phyloP scores from a whole-genome alignment of 1,140 invertebrate species.

The Yoshiicerus persimilis region DNA sequence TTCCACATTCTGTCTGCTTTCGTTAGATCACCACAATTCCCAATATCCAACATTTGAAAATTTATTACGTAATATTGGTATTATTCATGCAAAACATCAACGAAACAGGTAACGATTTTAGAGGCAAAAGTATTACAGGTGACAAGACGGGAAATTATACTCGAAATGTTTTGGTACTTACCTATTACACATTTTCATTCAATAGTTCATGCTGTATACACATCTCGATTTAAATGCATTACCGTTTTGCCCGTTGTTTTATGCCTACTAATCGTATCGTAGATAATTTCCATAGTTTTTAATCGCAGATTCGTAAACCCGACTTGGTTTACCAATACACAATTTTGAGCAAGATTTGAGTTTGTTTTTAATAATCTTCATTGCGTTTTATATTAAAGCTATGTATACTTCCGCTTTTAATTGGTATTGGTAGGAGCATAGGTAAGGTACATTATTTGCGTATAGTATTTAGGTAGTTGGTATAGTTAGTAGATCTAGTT shows the following conservation, averaged over 20 bases:
- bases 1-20: background rate
- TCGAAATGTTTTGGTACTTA: no score
- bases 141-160: no score
- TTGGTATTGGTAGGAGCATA: background rate
- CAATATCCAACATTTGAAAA: background rate
- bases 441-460: background rate
- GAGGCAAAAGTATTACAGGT: no score
- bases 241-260: background rate
- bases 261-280: background rate
- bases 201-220: background rate
- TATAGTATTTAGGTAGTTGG: no score
- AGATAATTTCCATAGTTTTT: background rate
- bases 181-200: no score
- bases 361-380: background rate
- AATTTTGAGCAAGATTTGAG: slow-evolving; percentile 13
- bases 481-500: no score
- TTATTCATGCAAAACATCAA: no score
- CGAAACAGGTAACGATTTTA: no score
- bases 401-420: background rate
- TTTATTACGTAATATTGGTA: no score
- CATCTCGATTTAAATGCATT: background rate
- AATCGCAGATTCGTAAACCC: background rate
- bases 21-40: background rate
- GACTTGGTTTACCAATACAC: background rate
- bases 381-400: background rate